Conservation (phyloP, 2,113 vertebrate genomes). For the Pipra filicauda region DNA sequence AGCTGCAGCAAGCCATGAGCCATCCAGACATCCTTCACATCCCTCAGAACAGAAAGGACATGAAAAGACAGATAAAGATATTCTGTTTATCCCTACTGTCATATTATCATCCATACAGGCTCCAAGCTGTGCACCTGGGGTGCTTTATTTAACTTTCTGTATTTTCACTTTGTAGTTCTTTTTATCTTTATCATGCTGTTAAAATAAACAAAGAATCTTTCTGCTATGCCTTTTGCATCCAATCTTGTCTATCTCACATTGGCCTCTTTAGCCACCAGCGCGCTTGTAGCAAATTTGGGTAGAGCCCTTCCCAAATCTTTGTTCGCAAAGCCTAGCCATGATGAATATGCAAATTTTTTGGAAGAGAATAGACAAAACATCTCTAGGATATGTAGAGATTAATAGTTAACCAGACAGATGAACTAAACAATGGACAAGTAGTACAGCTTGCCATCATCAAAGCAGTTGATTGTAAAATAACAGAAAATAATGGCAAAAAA, state of each 20-base stretch:
- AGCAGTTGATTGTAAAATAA: not conserved
- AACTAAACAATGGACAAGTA: not conserved
- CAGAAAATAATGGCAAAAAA: not conserved
- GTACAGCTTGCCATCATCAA: not conserved
- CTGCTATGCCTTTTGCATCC: too few species aligned
- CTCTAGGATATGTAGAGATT: not conserved
- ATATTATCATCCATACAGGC: not conserved
- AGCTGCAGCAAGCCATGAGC: not conserved
- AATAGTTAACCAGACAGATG: not conserved
- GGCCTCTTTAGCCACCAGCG: too few species aligned
- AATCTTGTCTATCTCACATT: too few species aligned
- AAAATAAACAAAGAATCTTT: not conserved
- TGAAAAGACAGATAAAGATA: not conserved
- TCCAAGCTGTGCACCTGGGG: not conserved
- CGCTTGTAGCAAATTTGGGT: too few species aligned
- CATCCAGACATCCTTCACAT: not conserved
- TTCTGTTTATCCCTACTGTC: not conserved
- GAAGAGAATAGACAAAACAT: not conserved
- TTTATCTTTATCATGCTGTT: not conserved
- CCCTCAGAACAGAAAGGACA: not conserved
- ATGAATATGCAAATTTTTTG: not conserved
- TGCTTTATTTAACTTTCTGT: not conserved
- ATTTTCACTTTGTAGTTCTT: not conserved
- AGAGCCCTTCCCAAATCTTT: too few species aligned
- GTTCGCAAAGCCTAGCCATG: too few species aligned